Conservation (phyloP, 2,113 vertebrate species). For the Cebidichthys violaceus region DNA sequence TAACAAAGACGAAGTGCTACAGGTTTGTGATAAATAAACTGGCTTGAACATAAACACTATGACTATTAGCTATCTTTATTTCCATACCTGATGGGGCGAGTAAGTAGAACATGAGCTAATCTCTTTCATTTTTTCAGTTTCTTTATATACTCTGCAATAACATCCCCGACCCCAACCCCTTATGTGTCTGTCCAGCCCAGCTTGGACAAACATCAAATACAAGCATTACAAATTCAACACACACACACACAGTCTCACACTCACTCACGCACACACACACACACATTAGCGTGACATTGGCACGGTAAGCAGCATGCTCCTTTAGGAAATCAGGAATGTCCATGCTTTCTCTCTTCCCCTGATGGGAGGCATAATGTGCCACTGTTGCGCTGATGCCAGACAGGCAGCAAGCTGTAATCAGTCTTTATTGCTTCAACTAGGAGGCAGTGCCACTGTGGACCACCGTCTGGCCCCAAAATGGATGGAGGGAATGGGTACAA, state of each 20-base stretch:
- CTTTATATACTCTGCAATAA: constrained; percentile 66
- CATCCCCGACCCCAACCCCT: constrained; percentile 47
- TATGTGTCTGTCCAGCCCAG: constrained; percentile 81
- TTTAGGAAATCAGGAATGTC: constrained; percentile 60
- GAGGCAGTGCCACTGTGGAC: constrained; percentile 41
- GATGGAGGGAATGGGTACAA: constrained; percentile 22
- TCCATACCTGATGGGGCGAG: constrained; percentile 82
- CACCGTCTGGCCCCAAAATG: constrained; percentile 11
- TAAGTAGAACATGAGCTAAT: constrained; percentile 59
- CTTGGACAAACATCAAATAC: constrained; percentile 79
- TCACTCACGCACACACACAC: constrained; percentile 18
- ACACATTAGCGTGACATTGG: constrained; percentile 63
- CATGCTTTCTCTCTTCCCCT: constrained; percentile 35
- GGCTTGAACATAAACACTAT: constrained; percentile 63
- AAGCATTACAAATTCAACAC: constrained; percentile 56
- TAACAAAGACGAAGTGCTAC: constrained; percentile 74
- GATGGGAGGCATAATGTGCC: constrained; percentile 64
- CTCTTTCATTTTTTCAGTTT: constrained; percentile 55
- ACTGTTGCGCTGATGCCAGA: constrained; percentile 49
- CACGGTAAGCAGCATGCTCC: constrained; percentile 74
- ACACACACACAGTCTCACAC: constrained; percentile 8
- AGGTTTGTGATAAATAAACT: constrained; percentile 78
- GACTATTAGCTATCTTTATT: constrained; percentile 63
- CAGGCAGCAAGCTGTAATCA: constrained; percentile 29
- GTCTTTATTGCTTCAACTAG: constrained; percentile 28